phyloP scores from a whole-genome alignment of 1,140 invertebrate genomes.

The Drosophila parabipectinata region DNA sequence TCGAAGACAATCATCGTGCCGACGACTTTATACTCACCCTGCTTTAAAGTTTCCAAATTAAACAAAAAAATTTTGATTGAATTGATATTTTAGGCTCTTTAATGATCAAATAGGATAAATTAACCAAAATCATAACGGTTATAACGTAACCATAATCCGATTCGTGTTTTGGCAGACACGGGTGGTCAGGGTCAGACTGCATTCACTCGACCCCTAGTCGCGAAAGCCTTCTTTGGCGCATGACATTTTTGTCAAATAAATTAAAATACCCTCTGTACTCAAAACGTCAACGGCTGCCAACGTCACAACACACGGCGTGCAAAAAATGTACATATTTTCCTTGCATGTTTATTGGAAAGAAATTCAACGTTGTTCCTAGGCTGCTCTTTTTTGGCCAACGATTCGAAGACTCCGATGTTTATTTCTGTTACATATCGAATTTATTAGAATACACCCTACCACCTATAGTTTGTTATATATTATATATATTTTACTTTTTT shows the following conservation, averaged over 20 bases:
- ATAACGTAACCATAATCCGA: neutral
- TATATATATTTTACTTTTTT: too few species aligned
- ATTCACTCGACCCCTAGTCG: neutral
- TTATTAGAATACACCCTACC: neutral
- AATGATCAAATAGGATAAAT: too few species aligned
- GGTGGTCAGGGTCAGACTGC: neutral
- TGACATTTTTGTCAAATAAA: neutral
- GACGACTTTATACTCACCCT: neutral
- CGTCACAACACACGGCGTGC: neutral
- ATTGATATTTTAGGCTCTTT: too few species aligned
- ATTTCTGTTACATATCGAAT: neutral
- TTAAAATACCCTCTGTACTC: neutral
- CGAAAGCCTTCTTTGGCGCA: neutral
- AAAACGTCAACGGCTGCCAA: neutral
- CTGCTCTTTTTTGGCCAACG: neutral
- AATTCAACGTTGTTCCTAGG: neutral
- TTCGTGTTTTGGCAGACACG: neutral
- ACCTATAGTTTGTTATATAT: neutral
- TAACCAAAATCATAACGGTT: too few species aligned
- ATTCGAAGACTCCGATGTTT: neutral
- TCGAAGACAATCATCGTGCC: neutral
- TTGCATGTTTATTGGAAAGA: neutral
- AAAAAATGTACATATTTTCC: neutral
- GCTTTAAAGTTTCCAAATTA: neutral
- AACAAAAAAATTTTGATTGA: too few species aligned